Conservation (phyloP, 2,888 invertebrate genomes). For the Lepeophtheirus nordmannii region DNA sequence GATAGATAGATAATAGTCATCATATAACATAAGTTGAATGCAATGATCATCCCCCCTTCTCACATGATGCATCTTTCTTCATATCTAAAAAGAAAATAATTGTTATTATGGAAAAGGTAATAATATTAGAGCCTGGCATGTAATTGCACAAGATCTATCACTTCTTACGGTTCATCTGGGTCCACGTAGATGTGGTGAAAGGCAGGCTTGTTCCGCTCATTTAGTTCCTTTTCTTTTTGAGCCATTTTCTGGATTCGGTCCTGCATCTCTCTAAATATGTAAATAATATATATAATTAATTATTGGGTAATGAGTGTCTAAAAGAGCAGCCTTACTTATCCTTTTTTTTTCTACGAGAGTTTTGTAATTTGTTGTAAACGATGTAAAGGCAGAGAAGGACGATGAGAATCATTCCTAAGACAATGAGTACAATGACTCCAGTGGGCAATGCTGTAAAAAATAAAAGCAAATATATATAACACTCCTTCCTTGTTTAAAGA, state of each 20-base stretch:
- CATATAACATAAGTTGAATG: too few relatives aligned
- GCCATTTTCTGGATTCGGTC: conserved; percentile 2
- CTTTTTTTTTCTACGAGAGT: not conserved
- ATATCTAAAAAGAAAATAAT: conserved; percentile 3
- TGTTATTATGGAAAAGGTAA: too few relatives aligned
- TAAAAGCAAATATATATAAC: too few relatives aligned
- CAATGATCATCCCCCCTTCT: too few relatives aligned
- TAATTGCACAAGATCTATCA: not conserved
- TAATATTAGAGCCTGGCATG: not conserved
- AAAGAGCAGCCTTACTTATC: conserved; percentile 5
- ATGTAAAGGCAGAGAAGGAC: not conserved
- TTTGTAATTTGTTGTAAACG: not conserved
- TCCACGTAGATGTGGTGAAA: not conserved
- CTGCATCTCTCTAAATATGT: not conserved
- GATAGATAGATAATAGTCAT: not conserved
- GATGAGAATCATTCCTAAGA: not conserved
- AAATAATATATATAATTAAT: too few relatives aligned
- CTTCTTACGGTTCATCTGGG: conserved; percentile 6
- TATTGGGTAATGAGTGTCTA: too few relatives aligned
- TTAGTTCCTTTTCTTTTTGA: not conserved
- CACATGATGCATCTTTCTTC: not conserved
- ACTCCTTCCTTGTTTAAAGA: too few relatives aligned
- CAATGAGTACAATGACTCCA: not conserved
- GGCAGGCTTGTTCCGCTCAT: not conserved
- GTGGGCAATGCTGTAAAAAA: not conserved